phyloP scores from a whole-genome alignment of 2,888 invertebrate species.

The Keiferia lycopersicella region DNA sequence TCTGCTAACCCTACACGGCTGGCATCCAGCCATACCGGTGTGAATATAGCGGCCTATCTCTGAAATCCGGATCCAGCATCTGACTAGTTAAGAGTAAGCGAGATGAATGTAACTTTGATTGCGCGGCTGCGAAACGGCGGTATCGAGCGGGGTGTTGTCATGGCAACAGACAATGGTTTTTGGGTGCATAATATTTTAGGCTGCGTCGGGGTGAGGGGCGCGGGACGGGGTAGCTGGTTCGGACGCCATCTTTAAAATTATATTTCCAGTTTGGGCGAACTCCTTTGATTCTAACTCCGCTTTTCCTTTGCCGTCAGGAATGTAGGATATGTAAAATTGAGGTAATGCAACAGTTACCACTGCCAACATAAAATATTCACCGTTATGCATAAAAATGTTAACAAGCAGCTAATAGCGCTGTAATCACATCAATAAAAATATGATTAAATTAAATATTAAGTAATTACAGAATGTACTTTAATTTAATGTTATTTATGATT shows the following conservation, averaged over 20 bases:
- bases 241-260: constrained; percentile 81
- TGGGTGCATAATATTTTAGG: constrained; percentile 82
- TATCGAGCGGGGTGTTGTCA: constrained; percentile 79
- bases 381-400: constrained; percentile 5
- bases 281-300: constrained; percentile 65
- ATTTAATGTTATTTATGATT: neutral
- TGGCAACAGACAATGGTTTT: constrained; percentile 81
- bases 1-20: constrained; percentile 71
- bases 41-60: constrained; percentile 60
- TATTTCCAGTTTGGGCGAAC: constrained; percentile 77
- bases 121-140: constrained; percentile 59
- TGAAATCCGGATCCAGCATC: constrained; percentile 67
- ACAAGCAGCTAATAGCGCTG: constrained; percentile 15
- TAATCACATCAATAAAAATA: neutral
- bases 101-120: constrained; percentile 70
- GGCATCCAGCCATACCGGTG: constrained; percentile 70
- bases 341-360: constrained; percentile 30
- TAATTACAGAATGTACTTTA: constrained; percentile 5
- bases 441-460: neutral
- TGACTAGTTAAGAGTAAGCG: constrained; percentile 68
- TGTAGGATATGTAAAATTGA: constrained; percentile 50
- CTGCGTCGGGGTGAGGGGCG: constrained; percentile 63
- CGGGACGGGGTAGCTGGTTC: constrained; percentile 56
- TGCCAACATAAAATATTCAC: neutral
- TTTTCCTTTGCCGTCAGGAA: constrained; percentile 53